Evolutionary conservation across 2,797 vertebrate species (phyloP).

Genomic region (Epinephelus coioides): DNA sequence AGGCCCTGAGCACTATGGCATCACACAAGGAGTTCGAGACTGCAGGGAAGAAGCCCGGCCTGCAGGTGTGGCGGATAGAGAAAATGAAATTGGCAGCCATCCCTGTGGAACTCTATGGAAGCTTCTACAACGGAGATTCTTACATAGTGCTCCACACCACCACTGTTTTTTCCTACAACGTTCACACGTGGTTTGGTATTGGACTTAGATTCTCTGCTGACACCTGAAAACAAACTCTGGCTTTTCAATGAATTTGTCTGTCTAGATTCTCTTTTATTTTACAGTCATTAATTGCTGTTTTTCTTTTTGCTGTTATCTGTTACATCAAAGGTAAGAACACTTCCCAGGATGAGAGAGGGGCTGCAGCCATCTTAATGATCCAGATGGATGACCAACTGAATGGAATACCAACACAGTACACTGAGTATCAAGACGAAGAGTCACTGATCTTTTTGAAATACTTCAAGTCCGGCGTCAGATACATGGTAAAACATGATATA

Average conservation of each 20-base stretch:
- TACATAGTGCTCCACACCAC: conserved; percentile 92
- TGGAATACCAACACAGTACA: conserved; percentile 84
- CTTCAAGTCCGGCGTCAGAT: conserved; percentile 92
- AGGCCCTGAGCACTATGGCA: conserved; percentile 78
- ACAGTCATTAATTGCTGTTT: no score
- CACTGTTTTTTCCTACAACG: conserved; percentile 81
- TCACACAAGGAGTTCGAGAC: conserved; percentile 88
- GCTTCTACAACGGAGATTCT: conserved; percentile 93
- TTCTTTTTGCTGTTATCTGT: neutral
- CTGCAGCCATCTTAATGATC: conserved; percentile 90
- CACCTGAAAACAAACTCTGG: neutral
- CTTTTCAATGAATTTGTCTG: neutral
- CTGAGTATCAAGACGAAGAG: conserved; percentile 91
- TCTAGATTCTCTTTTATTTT: no score
- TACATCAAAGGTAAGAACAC: conserved; percentile 85
- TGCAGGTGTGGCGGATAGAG: conserved; percentile 96
- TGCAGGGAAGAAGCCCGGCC: conserved; percentile 91
- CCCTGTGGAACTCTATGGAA: conserved; percentile 85
- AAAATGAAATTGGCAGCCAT: conserved; percentile 91
- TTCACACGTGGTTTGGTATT: conserved; percentile 95
- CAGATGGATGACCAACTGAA: conserved; percentile 91
- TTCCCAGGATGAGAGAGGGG: conserved; percentile 90
- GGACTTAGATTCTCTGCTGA: conserved; percentile 3
- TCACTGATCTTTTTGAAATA: conserved; percentile 89
- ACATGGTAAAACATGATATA: conserved; percentile 85